A percentile compares a stretch with the other conserved stretches of the same genome.
Conservation (phyloP, 2,888 invertebrate species). For the Pyrocoelia pectoralis region DNA sequence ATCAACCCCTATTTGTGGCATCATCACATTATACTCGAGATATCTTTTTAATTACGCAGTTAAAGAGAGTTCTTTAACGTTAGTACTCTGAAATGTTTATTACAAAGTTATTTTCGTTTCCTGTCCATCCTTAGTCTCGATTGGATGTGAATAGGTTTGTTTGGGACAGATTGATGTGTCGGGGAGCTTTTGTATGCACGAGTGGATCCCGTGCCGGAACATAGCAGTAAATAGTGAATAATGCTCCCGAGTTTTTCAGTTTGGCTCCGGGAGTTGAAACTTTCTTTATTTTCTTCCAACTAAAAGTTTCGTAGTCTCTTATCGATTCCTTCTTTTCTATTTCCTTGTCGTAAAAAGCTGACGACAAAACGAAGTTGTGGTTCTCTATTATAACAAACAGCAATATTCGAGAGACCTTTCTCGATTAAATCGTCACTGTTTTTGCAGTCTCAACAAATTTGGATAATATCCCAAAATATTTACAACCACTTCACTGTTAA, state of each 20-base stretch:
- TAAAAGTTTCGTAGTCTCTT: slow-evolving; percentile 19
- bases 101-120: slow-evolving; percentile 23
- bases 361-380: slow-evolving; percentile 17
- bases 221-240: slow-evolving; percentile 51
- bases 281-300: slow-evolving; percentile 33
- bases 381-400: slow-evolving; percentile 7
- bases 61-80: slow-evolving; percentile 2
- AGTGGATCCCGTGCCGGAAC: slow-evolving; percentile 50
- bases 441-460: background rate
- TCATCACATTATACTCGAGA: background rate
- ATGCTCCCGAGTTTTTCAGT: slow-evolving; percentile 48
- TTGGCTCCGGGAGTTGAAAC: slow-evolving; percentile 42
- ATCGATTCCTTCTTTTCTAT: slow-evolving; percentile 22
- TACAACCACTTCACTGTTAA: slow-evolving; percentile 1
- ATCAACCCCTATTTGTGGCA: background rate
- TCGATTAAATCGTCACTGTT: background rate
- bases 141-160: slow-evolving; percentile 35
- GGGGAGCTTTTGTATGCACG: slow-evolving; percentile 52
- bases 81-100: background rate
- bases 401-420: slow-evolving; percentile 15
- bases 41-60: background rate
- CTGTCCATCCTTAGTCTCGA: slow-evolving; percentile 31
- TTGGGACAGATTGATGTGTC: slow-evolving; percentile 45
- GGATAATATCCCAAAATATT: background rate
- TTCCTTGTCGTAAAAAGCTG: slow-evolving; percentile 12